A percentile compares a stretch with the other conserved stretches of the same genome.
Conservation (phyloP, 2,888 invertebrate genomes). For the Leptopilina myrica region DNA sequence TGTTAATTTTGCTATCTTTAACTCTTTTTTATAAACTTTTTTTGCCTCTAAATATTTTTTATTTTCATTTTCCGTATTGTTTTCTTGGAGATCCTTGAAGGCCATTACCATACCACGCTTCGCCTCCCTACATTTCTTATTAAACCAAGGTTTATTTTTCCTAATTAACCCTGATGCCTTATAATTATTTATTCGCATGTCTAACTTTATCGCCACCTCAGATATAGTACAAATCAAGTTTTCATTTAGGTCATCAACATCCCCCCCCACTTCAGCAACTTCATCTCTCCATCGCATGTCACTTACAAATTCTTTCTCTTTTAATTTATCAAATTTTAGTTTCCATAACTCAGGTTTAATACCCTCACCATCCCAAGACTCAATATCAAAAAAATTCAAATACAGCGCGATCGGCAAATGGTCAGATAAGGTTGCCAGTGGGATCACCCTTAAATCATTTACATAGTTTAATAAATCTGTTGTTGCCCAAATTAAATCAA, state of each 20-base stretch:
- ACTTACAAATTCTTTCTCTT: background rate
- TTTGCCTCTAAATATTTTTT: background rate
- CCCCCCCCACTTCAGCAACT: background rate
- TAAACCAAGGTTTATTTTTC: background rate
- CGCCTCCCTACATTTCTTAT: background rate
- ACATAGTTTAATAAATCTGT: background rate
- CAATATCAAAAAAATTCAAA: background rate
- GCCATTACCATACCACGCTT: background rate
- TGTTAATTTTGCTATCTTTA: background rate
- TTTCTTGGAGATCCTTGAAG: background rate
- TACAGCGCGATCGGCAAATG: background rate
- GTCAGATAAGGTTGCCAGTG: background rate
- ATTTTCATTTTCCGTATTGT: background rate
- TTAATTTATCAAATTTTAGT: conserved; percentile 1
- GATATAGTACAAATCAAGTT: background rate
- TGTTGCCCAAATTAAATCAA: background rate
- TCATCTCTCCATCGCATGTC: background rate
- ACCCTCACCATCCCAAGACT: no score
- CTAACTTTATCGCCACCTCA: background rate
- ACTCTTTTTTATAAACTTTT: background rate
- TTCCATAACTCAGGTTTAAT: background rate
- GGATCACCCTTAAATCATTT: background rate
- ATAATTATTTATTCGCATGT: background rate
- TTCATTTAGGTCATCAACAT: background rate
- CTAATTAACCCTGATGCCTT: background rate